Evolutionary conservation across 2,888 invertebrate genomes (phyloP).

Genomic region (Liposcelis brunnea): DNA sequence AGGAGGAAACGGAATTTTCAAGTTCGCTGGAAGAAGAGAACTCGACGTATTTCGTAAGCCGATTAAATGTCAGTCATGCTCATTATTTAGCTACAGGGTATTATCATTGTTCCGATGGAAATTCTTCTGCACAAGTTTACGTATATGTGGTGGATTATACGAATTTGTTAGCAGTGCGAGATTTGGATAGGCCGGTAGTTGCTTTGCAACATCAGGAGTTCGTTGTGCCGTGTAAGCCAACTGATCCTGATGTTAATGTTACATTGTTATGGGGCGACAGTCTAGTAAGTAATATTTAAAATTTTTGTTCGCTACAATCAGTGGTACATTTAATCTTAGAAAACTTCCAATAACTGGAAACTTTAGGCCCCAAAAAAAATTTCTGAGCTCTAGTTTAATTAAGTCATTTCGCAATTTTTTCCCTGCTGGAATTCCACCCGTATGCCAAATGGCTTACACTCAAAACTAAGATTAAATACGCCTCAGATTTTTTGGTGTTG

Average conservation of each 20-base stretch:
- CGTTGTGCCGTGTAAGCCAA: slow-evolving; percentile 43
- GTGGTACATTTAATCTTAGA: no score
- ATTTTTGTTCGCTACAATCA: slow-evolving; percentile 1
- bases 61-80: slow-evolving; percentile 12
- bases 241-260: slow-evolving; percentile 38
- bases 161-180: slow-evolving; percentile 26
- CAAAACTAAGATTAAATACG: no score
- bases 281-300: slow-evolving; percentile 12
- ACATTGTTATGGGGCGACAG: slow-evolving; percentile 12
- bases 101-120: slow-evolving; percentile 13
- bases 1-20: not conserved
- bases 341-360: no score
- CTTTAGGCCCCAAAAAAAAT: no score
- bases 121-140: slow-evolving; percentile 2
- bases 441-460: no score
- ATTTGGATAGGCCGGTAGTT: slow-evolving; percentile 22
- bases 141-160: slow-evolving; percentile 25
- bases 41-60: slow-evolving; percentile 4
- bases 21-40: slow-evolving; percentile 6
- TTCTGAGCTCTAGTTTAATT: no score
- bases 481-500: slow-evolving; percentile 11
- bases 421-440: no score
- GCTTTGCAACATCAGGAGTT: slow-evolving; percentile 27
- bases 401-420: no score
- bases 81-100: slow-evolving; percentile 16